Evolutionary conservation across 2,888 invertebrate species (phyloP).

Genomic region (Anoplius nigerrimus): DNA sequence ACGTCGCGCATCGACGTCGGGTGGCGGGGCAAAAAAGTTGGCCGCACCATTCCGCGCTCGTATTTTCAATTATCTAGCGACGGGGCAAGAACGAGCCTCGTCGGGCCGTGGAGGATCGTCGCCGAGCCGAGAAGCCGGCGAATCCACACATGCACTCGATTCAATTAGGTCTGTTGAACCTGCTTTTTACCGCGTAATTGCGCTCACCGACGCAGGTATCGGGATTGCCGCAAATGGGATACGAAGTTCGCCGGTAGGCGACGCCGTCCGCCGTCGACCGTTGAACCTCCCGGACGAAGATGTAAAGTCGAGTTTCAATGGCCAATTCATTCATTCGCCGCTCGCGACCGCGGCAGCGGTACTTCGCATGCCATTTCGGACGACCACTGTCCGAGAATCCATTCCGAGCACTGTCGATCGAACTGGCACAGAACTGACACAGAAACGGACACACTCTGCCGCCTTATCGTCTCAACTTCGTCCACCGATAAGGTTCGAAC

Average conservation of each 20-base stretch:
- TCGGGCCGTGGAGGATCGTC: no score
- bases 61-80: no score
- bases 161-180: slow-evolving; percentile 41
- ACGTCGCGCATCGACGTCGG: no score
- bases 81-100: no score
- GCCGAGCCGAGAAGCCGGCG: no score
- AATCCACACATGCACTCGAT: slow-evolving; percentile 15
- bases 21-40: no score
- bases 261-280: slow-evolving; percentile 8
- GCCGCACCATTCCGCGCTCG: no score
- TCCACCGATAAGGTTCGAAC: no score
- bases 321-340: not conserved
- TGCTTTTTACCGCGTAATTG: slow-evolving; percentile 35
- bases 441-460: no score
- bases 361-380: not conserved
- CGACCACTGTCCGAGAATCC: not conserved
- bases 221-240: slow-evolving; percentile 28
- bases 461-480: no score
- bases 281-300: slow-evolving; percentile 2
- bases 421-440: no score
- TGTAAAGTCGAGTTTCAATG: slow-evolving; percentile 8
- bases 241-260: slow-evolving; percentile 15
- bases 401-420: no score
- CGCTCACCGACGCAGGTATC: slow-evolving; percentile 11
- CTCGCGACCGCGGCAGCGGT: not conserved